Base-by-base conservation (phyloP, 1,140 invertebrate genomes). In the Bombus difficillimus region DNA sequence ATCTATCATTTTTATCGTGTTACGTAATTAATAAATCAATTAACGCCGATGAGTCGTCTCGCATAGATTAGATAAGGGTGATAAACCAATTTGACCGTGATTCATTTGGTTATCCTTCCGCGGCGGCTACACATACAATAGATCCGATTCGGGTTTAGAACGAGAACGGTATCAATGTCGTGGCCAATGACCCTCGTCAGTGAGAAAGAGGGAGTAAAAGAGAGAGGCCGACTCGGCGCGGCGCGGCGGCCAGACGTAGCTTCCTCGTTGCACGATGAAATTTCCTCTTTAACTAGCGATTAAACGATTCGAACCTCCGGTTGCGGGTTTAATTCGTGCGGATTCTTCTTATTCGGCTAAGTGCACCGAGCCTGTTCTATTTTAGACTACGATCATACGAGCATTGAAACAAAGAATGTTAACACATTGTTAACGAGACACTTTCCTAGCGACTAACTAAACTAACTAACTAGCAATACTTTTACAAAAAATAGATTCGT, bases 201-300 rank as follows among this genome's bases (percentile, higher is more conserved):
- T 28, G 34, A 32, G 57, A 62, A 62, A 39, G 43, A 34, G 74
- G n/a, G 47, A 53, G 74, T 13, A 25, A 59, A 32, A 77, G 34
- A 39, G 57, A 76, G 57, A n/a, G 59, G 32, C 41, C 22, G 43
- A 53, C 47, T 18, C n/a, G 59, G 47, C 15, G 15, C 13, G 59
- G 18, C 47, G 47, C 13, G 59, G 43, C 59, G 81, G 34, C 15
- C 72, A 57, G 72, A 34, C n/a, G 68, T 47, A n/a, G 34, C 59
- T 3, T 28, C 72, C 59, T 18, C 34, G 79, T 12, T 39, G 34
- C 39, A 34, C 69, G 25, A 83, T 83, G 81, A 83, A 83, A 83
- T 83, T 83, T 83, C 81, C 81, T 69, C 37, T 32, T 83, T 83
- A 83, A 83, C 72, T 41, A n/a, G 12, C 62, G 59, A 83, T 83